Base-by-base conservation (phyloP, 1,140 invertebrate genomes). In the Drosophila virilis region DNA sequence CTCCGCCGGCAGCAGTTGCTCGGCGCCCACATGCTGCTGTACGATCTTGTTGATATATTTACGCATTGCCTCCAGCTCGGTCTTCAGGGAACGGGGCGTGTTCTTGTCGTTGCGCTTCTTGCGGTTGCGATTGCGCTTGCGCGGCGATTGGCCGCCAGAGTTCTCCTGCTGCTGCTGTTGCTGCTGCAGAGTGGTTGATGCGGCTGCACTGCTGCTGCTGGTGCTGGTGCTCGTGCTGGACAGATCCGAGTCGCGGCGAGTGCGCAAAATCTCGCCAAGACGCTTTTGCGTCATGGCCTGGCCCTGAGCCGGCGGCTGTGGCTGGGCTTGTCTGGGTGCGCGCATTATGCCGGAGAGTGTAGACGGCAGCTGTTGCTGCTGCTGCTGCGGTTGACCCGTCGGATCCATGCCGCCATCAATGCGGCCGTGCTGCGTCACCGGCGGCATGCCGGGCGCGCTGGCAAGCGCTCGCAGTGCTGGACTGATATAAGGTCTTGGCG, bases 1-100 rank as follows among this genome's bases (percentile, higher is more conserved):
- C 0, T 78, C 62, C 3, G 33, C 6, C 1, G 85, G 69, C 33
- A 80, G 28, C 32, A 50, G 28, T 8, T 79, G 54, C 3, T 88
- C 78, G 0, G 35, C n/a, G 5, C 83, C 83, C 6, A 77, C 60
- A 48, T 89, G 55, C 32, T 90, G 55, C 6, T 67, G 57, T 5
- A 92, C 77, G 22, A 91, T 90, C n/a, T 52, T 65, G 42, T 92
- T 92, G 10, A 92, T 90, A n/a, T 91, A 91, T 4, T 60, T 13
- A 6, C 73, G 70, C 75, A 90, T 74, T 5, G 78, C 69, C 1
- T 75, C 69, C 37, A 90, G 61, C 46, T 90, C 85, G 1, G 65
- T 86, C 8, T 70, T 82, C 1, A 71, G 43, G 0, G 76, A 61
- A 8, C 65, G 72, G 3, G 65, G 54, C 3, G 65, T n/a, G 9